A percentile compares a stretch with the other conserved stretches of the same genome.
Conservation (phyloP, 2,113 vertebrate species). For the Oreochromis tanganicae region DNA sequence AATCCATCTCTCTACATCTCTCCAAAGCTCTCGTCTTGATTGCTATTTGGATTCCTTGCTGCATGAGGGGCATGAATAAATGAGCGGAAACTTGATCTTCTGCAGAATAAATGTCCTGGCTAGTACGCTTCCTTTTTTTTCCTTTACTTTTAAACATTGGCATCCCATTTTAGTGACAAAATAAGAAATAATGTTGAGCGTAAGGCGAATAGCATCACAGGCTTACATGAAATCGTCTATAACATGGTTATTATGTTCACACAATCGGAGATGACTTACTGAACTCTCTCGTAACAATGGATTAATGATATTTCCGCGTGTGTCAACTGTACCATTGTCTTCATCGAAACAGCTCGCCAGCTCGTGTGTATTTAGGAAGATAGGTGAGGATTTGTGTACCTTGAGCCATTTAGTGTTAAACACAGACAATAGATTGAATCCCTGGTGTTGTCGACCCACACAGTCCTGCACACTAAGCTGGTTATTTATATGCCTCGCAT, state of each 20-base stretch:
- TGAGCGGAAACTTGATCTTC: slow-evolving; percentile 44
- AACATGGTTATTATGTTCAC: not conserved
- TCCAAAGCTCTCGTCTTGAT: slow-evolving; percentile 65
- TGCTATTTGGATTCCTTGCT: slow-evolving; percentile 56
- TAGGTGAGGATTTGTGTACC: not conserved
- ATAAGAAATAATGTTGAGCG: not conserved
- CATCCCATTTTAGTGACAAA: not conserved
- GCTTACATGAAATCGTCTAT: not conserved
- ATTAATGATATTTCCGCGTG: not conserved
- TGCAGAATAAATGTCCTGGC: slow-evolving; percentile 32
- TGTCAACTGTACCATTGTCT: not conserved
- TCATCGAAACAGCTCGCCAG: not conserved
- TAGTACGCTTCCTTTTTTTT: not conserved
- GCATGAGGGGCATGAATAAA: slow-evolving; percentile 44
- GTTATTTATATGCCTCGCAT: slow-evolving; percentile 68
- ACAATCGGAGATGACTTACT: not conserved
- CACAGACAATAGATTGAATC: slow-evolving; percentile 22
- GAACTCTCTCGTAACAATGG: not conserved
- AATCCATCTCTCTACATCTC: slow-evolving; percentile 60
- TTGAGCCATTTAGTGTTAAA: slow-evolving; percentile 39
- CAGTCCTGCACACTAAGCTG: slow-evolving; percentile 39
- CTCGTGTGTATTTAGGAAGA: not conserved
- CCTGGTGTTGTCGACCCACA: slow-evolving; percentile 15
- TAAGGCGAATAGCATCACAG: not conserved
- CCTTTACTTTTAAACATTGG: not conserved